These are phyloP conservation scores for Dromas ardeola DNA, from an alignment of 2,113 vertebrate species.

Conservation along the genomic window DNA sequence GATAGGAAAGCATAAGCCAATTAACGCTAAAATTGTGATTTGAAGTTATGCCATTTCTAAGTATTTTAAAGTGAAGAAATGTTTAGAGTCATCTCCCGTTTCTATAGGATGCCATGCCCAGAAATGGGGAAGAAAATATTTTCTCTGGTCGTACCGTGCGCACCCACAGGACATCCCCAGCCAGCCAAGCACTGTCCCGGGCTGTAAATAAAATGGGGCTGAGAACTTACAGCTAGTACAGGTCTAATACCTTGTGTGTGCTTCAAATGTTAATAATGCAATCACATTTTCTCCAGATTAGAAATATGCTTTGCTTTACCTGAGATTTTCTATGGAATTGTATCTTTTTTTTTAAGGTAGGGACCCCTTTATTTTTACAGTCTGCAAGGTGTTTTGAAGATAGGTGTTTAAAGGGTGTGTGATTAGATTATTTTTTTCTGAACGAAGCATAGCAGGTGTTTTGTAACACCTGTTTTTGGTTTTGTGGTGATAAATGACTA, in stretches of 20 bases:
- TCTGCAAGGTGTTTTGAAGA: neutral
- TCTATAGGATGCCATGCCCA: neutral
- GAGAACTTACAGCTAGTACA: neutral
- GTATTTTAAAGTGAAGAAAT: neutral
- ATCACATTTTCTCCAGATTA: neutral
- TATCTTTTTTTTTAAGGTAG: neutral
- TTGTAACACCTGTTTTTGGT: neutral
- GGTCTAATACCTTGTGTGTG: neutral
- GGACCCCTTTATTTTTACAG: neutral
- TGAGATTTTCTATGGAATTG: neutral
- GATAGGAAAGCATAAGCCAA: neutral
- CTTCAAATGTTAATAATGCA: neutral
- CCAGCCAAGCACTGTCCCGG: neutral
- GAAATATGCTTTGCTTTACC: rapidly evolving
- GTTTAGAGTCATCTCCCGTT: neutral
- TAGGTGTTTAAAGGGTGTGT: neutral
- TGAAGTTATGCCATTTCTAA: neutral
- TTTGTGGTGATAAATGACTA: neutral
- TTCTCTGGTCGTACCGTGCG: rapidly evolving
- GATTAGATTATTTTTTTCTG: neutral
- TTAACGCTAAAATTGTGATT: neutral
- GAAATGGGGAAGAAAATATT: neutral
- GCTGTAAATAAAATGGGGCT: neutral
- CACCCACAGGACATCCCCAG: neutral
- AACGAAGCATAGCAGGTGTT: neutral